Evolutionary conservation across 2,113 vertebrate species (phyloP).

Genomic region (Suncus etruscus): DNA sequence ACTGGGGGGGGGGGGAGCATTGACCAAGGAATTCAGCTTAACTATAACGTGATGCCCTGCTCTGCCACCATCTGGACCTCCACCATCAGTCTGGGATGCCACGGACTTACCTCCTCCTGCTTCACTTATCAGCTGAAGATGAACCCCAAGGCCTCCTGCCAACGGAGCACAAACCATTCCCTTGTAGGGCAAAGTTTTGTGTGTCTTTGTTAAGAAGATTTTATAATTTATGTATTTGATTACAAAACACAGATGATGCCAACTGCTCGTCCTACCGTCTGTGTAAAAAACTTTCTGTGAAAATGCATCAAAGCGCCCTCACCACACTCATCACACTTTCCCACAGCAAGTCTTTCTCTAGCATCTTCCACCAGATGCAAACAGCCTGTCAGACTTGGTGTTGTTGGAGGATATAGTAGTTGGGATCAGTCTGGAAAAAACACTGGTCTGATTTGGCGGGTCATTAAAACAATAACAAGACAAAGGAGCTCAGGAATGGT

Average conservation of each 20-base stretch:
- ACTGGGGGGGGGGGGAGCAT: background rate
- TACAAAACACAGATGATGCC: constrained; percentile 44
- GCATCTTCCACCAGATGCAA: constrained; percentile 23
- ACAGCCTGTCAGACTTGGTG: background rate
- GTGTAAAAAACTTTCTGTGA: constrained; percentile 77
- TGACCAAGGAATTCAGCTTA: background rate
- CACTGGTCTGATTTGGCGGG: constrained; percentile 10
- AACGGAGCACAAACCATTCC: constrained; percentile 68
- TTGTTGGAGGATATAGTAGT: constrained; percentile 34
- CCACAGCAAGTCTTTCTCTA: constrained; percentile 58
- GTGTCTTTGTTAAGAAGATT: constrained; percentile 56
- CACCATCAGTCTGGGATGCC: background rate
- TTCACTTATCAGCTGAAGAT: constrained; percentile 69
- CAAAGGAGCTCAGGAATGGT: constrained; percentile 52
- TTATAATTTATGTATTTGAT: constrained; percentile 79
- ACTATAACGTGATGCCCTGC: background rate
- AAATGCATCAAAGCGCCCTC: constrained; percentile 55
- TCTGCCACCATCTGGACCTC: background rate
- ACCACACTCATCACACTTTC: constrained; percentile 61
- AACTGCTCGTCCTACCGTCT: constrained; percentile 71
- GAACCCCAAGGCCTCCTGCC: constrained; percentile 47
- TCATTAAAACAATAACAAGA: constrained; percentile 57
- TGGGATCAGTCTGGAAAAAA: constrained; percentile 62
- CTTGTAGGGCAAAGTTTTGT: constrained; percentile 77
- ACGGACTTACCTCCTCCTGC: background rate